phyloP scores from a whole-genome alignment of 64 coral and sea anemone species.

The Dendrophyllia cribrosa region DNA sequence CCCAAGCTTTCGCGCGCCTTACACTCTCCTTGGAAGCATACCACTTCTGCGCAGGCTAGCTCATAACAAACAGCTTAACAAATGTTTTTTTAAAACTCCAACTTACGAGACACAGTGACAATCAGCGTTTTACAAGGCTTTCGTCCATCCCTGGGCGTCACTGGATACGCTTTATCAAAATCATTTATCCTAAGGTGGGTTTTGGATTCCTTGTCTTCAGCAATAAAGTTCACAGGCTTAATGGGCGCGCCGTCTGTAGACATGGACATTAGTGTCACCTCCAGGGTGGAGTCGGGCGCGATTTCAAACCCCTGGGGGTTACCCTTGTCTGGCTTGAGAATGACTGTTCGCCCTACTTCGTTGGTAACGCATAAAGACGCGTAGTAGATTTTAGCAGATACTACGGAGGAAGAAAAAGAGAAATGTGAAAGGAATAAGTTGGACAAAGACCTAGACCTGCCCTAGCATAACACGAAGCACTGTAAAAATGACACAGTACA shows the following conservation, averaged over 20 bases:
- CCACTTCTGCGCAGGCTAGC: not conserved
- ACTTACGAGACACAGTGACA: constrained; percentile 91
- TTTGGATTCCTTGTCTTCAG: constrained; percentile 79
- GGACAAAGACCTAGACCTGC: not conserved
- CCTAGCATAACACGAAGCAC: not conserved
- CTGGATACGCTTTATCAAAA: constrained; percentile 70
- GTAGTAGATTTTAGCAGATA: constrained; percentile 96
- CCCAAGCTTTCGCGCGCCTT: too few species aligned
- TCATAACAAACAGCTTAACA: not conserved
- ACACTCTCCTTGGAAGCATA: too few species aligned
- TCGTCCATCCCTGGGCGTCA: constrained; percentile 81
- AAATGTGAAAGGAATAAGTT: not conserved
- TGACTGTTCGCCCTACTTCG: constrained; percentile 83
- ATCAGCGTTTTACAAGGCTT: constrained; percentile 86
- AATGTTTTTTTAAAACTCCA: not conserved
- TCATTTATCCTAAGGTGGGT: constrained; percentile 90
- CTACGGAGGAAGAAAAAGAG: constrained; percentile 11
- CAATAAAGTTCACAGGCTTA: constrained; percentile 82
- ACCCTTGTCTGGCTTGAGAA: constrained; percentile 91
- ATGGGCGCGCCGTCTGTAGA: constrained; percentile 84
- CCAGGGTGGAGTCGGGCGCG: constrained; percentile 73
- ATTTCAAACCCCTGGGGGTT: constrained; percentile 85
- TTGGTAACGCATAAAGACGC: constrained; percentile 94
- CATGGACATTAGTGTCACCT: constrained; percentile 97
- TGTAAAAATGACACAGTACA: not conserved